A percentile compares a stretch with the other conserved stretches of the same genome.
These are phyloP conservation scores for Metopolophium dirhodum DNA, from an alignment of 1,140 invertebrate species.

Conservation along the genomic window DNA sequence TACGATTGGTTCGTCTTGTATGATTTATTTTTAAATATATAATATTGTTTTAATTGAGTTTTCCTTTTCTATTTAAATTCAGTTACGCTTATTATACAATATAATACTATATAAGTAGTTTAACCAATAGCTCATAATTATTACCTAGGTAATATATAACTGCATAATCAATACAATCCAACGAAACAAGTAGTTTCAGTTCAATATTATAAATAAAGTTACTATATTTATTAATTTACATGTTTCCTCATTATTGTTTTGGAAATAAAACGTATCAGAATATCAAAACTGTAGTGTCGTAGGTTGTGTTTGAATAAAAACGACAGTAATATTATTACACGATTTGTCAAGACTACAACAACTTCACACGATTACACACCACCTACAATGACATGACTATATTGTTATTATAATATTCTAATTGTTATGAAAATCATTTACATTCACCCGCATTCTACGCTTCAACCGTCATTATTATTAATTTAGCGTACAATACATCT, in stretches of 20 bases:
- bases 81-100: not conserved
- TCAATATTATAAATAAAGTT: not conserved
- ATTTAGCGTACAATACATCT: not conserved
- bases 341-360: not conserved
- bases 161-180: not conserved
- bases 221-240: not conserved
- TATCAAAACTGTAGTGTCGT: not conserved
- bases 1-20: not conserved
- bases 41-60: not conserved
- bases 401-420: not conserved
- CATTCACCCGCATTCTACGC: not conserved
- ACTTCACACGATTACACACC: not conserved
- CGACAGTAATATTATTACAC: no score
- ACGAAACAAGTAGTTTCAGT: not conserved
- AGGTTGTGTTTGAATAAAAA: not conserved
- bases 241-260: not conserved
- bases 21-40: not conserved
- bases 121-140: not conserved
- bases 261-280: not conserved
- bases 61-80: not conserved
- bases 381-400: not conserved
- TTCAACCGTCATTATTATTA: not conserved
- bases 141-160: not conserved
- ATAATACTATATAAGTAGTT: no score
- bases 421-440: conserved; percentile 3